Percentiles rank a stretch among this genome's conserved stretches.
Conservation (phyloP, 2,113 vertebrate species). For the Macrotus californicus region DNA sequence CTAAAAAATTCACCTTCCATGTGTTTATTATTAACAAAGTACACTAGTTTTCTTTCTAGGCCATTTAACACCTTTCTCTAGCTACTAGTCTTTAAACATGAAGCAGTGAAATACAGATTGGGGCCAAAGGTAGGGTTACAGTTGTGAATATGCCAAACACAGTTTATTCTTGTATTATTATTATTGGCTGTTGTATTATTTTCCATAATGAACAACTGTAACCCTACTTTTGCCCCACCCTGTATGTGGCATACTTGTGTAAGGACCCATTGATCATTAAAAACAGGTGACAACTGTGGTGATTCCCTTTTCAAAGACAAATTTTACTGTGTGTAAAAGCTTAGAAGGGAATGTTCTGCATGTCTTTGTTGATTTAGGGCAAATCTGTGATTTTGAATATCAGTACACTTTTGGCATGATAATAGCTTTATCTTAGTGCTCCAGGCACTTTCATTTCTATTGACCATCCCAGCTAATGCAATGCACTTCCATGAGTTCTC, state of each 20-base stretch:
- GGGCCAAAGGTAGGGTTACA: background rate
- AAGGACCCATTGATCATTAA: background rate
- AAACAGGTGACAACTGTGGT: background rate
- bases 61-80: background rate
- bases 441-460: background rate
- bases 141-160: background rate
- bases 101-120: background rate
- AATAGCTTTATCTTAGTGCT: background rate
- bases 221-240: background rate
- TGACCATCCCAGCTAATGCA: background rate
- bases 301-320: constrained; percentile 15
- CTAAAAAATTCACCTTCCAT: background rate
- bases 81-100: background rate
- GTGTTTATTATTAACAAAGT: background rate
- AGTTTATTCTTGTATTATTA: background rate
- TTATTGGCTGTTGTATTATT: background rate
- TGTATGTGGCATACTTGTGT: background rate
- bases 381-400: background rate
- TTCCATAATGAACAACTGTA: background rate
- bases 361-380: background rate
- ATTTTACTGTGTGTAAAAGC: background rate
- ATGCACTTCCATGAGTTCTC: accelerated
- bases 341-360: background rate
- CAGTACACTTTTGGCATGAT: background rate
- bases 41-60: background rate